Evolutionary conservation across 2,888 invertebrate genomes (phyloP), one percentile per base, ranked within the genome.

Genomic region (Spodoptera exigua): DNA sequence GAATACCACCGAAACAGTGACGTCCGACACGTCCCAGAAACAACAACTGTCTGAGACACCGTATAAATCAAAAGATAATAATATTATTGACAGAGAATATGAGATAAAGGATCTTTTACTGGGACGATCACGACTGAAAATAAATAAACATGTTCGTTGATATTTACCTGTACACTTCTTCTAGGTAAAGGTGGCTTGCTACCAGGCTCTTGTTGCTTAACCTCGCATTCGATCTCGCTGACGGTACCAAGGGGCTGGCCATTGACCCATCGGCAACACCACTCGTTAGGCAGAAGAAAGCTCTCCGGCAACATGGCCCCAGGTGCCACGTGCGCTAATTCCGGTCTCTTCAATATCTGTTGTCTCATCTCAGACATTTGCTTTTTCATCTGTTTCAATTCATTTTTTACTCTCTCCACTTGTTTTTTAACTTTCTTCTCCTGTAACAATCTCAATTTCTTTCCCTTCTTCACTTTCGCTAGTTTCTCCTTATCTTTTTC

Each of bases 181-280:
- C 91, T 77, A 0, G 92, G 92, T 69, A 92, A 85, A 0, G 91
- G 93, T 0, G 90, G 89, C 61, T 91, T 93, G 41, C 89, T 91
- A 0, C 73, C 77, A 0, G 47, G 47, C 47, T 94, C 94, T 0
- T 51, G 45, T 41, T 93, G 45, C 41, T 93, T 92, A 1, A 87
- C 82, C 34, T 95, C 88, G 2, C 77, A 69, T 57, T 87, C 89
- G 21, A 95, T 81, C 73, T 93, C 92, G 79, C 90, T 81, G 84
- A 95, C 94, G 9, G 83, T 84, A 0, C 96, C 96, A 40, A 96
- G 95, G 0, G 96, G 96, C 79, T 95, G 95, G 34, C 96, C 96
- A 71, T 96, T 95, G n/a, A 95, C 92, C 96, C 96, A 97, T 70
- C 94, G 95, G 75, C 95, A 96, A 67, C 95, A 95, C 96, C 96